A percentile compares a stretch with the other conserved stretches of the same genome.
Conservation (phyloP, 2,113 vertebrate genomes). For the Scatophagus argus region DNA sequence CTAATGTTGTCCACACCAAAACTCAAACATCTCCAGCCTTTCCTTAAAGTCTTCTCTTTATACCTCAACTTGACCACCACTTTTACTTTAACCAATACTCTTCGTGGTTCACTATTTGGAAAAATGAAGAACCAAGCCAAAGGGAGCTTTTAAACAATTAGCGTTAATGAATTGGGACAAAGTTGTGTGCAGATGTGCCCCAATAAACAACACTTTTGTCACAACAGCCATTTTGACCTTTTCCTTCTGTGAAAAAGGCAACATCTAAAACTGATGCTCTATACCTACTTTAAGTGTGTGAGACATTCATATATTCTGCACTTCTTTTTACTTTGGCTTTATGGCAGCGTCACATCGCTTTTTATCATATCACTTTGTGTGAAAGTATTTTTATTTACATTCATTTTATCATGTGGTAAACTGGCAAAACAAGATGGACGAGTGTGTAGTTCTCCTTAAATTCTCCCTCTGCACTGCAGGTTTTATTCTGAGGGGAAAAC, state of each 20-base stretch:
- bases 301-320: not conserved
- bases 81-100: too few species aligned
- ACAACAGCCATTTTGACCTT: not conserved
- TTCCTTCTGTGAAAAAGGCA: not conserved
- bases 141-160: too few species aligned
- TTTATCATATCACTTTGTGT: not conserved
- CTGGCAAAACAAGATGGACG: constrained; percentile 2
- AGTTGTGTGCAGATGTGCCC: too few species aligned
- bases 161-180: too few species aligned
- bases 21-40: not conserved
- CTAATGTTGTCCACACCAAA: not conserved
- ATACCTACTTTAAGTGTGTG: not conserved
- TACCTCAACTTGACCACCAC: not conserved
- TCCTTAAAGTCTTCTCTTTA: not conserved
- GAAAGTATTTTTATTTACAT: not conserved
- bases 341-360: not conserved
- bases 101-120: too few species aligned
- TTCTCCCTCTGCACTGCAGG: not conserved
- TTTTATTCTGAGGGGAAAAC: not conserved
- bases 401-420: too few species aligned
- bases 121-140: too few species aligned
- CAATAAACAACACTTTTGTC: not conserved
- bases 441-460: not conserved
- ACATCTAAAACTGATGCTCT: not conserved
- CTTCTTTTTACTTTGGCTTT: not conserved